These are phyloP conservation scores for Porites lutea DNA, from an alignment of 64 coral and sea anemone genomes.

Conservation along the genomic window DNA sequence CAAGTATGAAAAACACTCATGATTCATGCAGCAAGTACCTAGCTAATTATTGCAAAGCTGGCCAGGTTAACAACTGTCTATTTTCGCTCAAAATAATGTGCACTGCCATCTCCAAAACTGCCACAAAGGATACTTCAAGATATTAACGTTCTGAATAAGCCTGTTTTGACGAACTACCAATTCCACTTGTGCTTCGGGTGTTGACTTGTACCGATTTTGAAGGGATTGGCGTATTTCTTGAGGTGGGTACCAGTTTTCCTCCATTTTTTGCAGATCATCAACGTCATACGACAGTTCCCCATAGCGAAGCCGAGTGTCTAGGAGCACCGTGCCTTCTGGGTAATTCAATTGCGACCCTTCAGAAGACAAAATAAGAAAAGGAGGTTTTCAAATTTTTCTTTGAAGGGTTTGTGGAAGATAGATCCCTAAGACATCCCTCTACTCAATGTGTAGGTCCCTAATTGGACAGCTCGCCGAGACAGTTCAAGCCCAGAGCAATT, in stretches of 20 bases:
- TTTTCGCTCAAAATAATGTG: background rate
- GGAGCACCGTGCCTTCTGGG: slow-evolving; percentile 16
- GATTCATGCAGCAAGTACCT: too few relatives aligned
- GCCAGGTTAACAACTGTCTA: background rate
- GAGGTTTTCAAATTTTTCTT: too few relatives aligned
- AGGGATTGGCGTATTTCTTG: background rate
- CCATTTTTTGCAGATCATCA: background rate
- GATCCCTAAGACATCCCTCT: too few relatives aligned
- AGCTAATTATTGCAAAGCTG: too few relatives aligned
- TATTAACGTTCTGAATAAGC: background rate
- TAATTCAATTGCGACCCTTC: background rate
- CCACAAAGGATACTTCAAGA: background rate
- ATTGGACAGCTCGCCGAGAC: too few relatives aligned
- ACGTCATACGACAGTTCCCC: background rate
- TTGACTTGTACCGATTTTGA: background rate
- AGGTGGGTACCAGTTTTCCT: background rate
- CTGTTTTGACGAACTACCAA: background rate
- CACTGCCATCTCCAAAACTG: background rate
- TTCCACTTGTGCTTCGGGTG: background rate
- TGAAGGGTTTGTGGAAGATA: too few relatives aligned
- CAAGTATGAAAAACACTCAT: too few relatives aligned
- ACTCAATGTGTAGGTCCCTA: too few relatives aligned
- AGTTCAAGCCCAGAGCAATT: too few relatives aligned
- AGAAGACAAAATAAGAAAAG: background rate
- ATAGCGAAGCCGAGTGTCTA: background rate